Conservation (phyloP, 2,113 vertebrate genomes). For the Panthera uncia region DNA sequence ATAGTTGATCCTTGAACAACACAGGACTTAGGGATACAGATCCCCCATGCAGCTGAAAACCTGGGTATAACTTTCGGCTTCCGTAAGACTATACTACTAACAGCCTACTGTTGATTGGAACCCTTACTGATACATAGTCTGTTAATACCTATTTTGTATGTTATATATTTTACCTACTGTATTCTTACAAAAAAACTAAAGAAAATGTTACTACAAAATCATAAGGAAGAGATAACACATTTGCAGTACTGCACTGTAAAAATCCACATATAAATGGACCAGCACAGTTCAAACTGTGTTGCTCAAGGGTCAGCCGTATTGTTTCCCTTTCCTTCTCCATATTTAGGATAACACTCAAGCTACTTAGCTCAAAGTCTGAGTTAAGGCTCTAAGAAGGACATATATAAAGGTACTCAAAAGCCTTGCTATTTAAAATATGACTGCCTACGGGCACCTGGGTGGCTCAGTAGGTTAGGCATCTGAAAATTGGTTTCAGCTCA, state of each 20-base stretch:
- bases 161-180: not conserved
- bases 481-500: not conserved
- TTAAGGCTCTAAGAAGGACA: not conserved
- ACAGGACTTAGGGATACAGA: not conserved
- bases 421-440: conserved; percentile 18
- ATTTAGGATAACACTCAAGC: conserved; percentile 15
- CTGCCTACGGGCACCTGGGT: not conserved
- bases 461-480: not conserved
- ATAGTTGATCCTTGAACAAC: not conserved
- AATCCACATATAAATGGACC: not conserved
- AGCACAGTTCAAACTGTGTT: not conserved
- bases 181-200: not conserved
- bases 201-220: not conserved
- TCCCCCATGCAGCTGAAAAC: not conserved
- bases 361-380: not conserved
- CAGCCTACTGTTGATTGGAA: not conserved
- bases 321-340: not conserved
- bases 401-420: not conserved
- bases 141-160: not conserved
- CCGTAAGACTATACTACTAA: not conserved
- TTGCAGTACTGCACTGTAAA: not conserved
- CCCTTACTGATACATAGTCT: not conserved
- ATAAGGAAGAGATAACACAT: not conserved
- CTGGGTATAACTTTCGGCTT: not conserved
- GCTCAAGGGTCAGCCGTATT: not conserved